These are phyloP conservation scores for Xiphophorus maculatus DNA, from an alignment of 2,113 vertebrate species.

Conservation along the genomic window DNA sequence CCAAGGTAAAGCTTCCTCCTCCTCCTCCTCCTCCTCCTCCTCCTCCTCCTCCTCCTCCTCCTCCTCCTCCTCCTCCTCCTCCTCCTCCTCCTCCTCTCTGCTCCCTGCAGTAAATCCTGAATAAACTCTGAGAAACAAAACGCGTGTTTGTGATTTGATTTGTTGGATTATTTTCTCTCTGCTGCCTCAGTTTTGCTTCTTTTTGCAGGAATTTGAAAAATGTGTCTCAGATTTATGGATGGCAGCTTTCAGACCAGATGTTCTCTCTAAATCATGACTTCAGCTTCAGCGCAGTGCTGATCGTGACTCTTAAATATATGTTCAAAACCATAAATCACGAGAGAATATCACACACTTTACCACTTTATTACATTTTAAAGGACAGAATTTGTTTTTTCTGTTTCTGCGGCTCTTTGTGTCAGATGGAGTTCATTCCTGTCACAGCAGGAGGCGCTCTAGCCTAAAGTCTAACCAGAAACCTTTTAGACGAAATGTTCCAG, in stretches of 20 bases:
- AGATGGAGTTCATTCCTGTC: conserved; percentile 16
- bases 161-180: conserved; percentile 9
- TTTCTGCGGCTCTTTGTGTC: not conserved
- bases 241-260: not conserved
- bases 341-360: not conserved
- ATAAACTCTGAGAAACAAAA: conserved; percentile 50
- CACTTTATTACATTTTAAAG: not conserved
- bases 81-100: not conserved
- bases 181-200: conserved; percentile 1
- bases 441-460: conserved; percentile 48
- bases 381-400: not conserved
- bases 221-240: conserved; percentile 23
- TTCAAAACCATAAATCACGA: not conserved
- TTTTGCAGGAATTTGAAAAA: conserved; percentile 22
- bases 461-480: not conserved
- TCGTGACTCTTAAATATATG: not conserved
- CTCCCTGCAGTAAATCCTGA: conserved; percentile 17
- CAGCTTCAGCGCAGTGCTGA: not conserved
- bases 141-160: conserved; percentile 42
- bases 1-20: conserved; percentile 86
- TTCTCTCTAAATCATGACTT: conserved; percentile 8
- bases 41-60: not conserved
- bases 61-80: not conserved
- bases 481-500: conserved; percentile 21
- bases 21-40: conserved; percentile 12